phyloP scores from a whole-genome alignment of 2,888 invertebrate genomes.

The Archips crataeganus region DNA sequence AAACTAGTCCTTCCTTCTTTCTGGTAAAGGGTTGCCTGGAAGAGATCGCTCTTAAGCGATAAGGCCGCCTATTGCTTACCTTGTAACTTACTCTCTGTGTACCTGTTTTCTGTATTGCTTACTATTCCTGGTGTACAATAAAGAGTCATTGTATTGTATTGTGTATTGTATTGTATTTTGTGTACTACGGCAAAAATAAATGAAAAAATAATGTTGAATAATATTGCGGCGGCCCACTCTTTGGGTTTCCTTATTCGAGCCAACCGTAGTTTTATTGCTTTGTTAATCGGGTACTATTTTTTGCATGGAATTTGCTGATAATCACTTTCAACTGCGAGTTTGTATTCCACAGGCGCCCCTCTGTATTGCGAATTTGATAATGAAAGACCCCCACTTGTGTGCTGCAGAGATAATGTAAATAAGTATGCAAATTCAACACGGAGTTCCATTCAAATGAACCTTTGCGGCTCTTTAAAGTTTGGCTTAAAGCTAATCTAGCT shows the following conservation, averaged over 20 bases:
- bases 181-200: too few species aligned
- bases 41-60: too few species aligned
- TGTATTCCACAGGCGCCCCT: slow-evolving; percentile 74
- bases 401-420: slow-evolving; percentile 85
- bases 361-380: slow-evolving; percentile 82
- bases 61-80: too few species aligned
- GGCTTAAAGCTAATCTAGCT: slow-evolving; percentile 68
- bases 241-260: slow-evolving; percentile 42
- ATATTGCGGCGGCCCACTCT: slow-evolving; percentile 30
- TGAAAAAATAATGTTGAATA: slow-evolving; percentile 44
- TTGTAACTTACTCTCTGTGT: too few species aligned
- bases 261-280: slow-evolving; percentile 64
- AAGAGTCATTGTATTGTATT: too few species aligned
- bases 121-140: too few species aligned
- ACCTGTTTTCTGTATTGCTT: too few species aligned
- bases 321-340: slow-evolving; percentile 77
- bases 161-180: too few species aligned
- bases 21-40: too few species aligned
- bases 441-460: slow-evolving; percentile 83
- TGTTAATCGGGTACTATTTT: slow-evolving; percentile 72
- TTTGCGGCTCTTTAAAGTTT: slow-evolving; percentile 81
- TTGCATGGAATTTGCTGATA: slow-evolving; percentile 74
- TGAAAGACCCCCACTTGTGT: slow-evolving; percentile 84
- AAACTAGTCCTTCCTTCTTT: too few species aligned
- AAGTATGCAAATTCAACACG: slow-evolving; percentile 84